phyloP scores from a whole-genome alignment of 2,888 invertebrate genomes.

The Ophioninae sp. region DNA sequence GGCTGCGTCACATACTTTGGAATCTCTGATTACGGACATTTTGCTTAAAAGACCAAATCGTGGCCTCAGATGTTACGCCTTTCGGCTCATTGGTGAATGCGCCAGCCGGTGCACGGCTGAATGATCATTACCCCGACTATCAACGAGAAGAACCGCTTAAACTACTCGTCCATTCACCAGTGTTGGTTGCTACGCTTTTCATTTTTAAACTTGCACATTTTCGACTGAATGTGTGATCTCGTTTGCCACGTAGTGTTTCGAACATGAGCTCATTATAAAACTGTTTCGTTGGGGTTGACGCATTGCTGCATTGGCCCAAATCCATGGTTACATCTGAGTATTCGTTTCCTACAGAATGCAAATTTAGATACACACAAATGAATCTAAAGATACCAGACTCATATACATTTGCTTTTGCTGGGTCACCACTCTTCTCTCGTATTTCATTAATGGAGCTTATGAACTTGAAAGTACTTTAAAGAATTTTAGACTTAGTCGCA shows the following conservation, averaged over 20 bases:
- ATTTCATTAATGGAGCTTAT: slow-evolving; percentile 4
- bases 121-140: not conserved
- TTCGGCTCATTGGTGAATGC: not conserved
- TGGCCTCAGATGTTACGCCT: not conserved
- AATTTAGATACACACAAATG: not conserved
- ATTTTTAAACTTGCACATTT: not conserved
- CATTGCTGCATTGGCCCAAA: not conserved
- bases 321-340: no score
- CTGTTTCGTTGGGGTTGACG: not conserved
- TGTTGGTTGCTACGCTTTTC: not conserved
- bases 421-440: not conserved
- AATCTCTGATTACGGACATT: not conserved
- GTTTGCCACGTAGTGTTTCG: not conserved
- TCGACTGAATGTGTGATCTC: not conserved
- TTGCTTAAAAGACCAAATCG: not conserved
- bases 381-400: not conserved
- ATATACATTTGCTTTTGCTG: not conserved
- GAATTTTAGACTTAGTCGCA: not conserved
- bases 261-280: not conserved
- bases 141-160: not conserved
- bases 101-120: not conserved
- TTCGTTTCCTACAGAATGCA: not conserved
- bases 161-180: not conserved
- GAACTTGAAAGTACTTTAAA: slow-evolving; percentile 36
- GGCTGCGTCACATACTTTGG: not conserved